A percentile compares a stretch with the other conserved stretches of the same genome.
These are phyloP conservation scores for Gymnocypris eckloni DNA, from an alignment of 2,797 vertebrate species.

Conservation along the genomic window DNA sequence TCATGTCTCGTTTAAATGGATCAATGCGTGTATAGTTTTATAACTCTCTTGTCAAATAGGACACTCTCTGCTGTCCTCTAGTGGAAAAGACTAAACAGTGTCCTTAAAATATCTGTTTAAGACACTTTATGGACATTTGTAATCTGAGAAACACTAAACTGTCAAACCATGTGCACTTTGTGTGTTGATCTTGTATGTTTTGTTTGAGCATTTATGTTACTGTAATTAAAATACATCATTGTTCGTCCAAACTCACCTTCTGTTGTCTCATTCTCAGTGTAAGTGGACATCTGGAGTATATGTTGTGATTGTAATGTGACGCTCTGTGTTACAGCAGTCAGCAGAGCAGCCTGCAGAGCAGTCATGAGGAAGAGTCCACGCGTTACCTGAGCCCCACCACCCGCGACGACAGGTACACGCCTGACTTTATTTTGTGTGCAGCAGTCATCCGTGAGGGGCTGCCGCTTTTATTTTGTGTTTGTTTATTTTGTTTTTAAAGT, in stretches of 20 bases:
- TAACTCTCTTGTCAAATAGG: not conserved
- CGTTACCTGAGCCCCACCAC: slow-evolving; percentile 79
- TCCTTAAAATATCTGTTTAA: too few relatives aligned
- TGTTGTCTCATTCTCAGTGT: slow-evolving; percentile 5
- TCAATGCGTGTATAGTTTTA: not conserved
- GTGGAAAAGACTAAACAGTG: not conserved
- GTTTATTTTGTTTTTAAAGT: too few relatives aligned
- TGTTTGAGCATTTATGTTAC: not conserved
- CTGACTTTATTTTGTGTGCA: too few relatives aligned
- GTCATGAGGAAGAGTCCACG: slow-evolving; percentile 79
- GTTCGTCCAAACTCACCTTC: not conserved
- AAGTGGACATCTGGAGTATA: not conserved
- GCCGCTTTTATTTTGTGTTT: too few relatives aligned
- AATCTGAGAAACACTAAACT: not conserved
- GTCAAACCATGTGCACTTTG: not conserved
- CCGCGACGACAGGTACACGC: slow-evolving; percentile 75
- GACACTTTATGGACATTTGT: not conserved
- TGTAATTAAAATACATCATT: not conserved
- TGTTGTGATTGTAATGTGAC: slow-evolving; percentile 3
- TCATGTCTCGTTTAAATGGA: not conserved
- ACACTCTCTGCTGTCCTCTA: slow-evolving; percentile 29
- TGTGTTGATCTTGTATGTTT: not conserved
- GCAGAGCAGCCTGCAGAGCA: slow-evolving; percentile 84
- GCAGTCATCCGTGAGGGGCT: too few relatives aligned
- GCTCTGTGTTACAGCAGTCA: slow-evolving; percentile 72